Base-by-base conservation (phyloP, 2,797 vertebrate genomes). In the Sebastes reedi region DNA sequence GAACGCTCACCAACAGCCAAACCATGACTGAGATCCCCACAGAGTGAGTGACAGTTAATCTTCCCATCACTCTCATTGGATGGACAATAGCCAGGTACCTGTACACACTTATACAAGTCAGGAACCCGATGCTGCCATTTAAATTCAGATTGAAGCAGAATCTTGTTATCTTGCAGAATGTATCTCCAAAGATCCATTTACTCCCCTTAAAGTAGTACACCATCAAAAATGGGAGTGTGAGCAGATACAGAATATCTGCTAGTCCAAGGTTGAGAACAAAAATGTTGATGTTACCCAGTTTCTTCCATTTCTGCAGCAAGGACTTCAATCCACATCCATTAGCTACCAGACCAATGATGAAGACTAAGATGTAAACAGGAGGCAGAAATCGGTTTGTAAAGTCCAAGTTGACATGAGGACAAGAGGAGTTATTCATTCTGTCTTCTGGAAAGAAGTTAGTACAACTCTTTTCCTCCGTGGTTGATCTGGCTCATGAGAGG, bases 81-180 rank as follows among this genome's bases (percentile, higher is more conserved):
- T 97, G 93, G 11, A 96, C 96, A 2, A 97, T 95, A 60, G 94
- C 92, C 86, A 96, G 88, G 85, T 97, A 96, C 18, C 96, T 94
- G 80, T 96, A 59, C 29, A 96, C 25, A 13, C 96, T 97, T 83
- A 97, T 96, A 81, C 96, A 97, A 1, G 95, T 97, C 54, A 97
- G 96, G 81, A 97, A 97, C 4, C 95, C 94, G 14, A 97, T 97
- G 89, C 96, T 97, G 77, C 96, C 93, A 0, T 97, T 96, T 22
- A 97, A 89, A 78, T 97, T 97, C 70, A 97, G 72, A 62, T 95
- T 96, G 89, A 97, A 97, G 50, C 96, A 92, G 71, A 94, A 85
- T 13, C 96, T 91, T 9, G 95, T 96, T 14, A 96, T 9, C 67
- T 90, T 95, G 93, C 97, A 97, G 85, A 96, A 96, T 4, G 4